These are phyloP conservation scores for Drosophila azteca DNA, from an alignment of 1,140 invertebrate species.

Conservation along the genomic window DNA sequence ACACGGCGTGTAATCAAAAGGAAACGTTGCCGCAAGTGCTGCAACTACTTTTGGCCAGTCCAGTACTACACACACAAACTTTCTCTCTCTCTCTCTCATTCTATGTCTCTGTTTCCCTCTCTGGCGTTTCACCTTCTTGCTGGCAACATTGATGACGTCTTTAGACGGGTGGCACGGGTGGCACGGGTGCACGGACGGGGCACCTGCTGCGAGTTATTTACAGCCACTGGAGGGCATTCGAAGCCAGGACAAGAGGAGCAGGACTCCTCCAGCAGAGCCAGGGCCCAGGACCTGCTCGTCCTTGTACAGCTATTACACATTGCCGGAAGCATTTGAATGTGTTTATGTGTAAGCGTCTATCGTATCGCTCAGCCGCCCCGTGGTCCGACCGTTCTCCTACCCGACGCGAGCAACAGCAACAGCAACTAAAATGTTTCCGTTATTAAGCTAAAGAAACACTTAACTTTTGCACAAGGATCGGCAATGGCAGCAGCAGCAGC, in stretches of 20 bases:
- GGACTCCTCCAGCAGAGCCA: too few species aligned
- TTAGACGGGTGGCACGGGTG: conserved; percentile 20
- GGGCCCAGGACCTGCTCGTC: conserved; percentile 23
- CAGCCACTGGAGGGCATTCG: conserved; percentile 70
- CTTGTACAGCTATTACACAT: conserved; percentile 72
- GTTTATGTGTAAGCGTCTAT: conserved; percentile 73
- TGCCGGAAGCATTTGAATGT: conserved; percentile 78
- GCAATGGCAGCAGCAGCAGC: not conserved
- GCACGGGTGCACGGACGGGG: conserved; percentile 27
- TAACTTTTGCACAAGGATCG: conserved; percentile 73
- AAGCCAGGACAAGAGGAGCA: too few species aligned
- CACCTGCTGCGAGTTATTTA: conserved; percentile 81
- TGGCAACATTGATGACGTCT: conserved; percentile 38
- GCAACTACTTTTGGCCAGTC: conserved; percentile 10
- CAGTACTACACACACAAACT: too few species aligned
- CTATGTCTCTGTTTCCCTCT: not conserved
- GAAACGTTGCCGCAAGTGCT: conserved; percentile 55
- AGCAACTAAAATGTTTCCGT: conserved; percentile 81
- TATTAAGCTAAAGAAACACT: conserved; percentile 83
- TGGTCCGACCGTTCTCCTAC: not conserved
- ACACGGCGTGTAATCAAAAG: conserved; percentile 63
- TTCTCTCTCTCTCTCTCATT: not conserved
- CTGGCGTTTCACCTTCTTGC: conserved; percentile 15
- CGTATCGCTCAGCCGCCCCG: conserved; percentile 36
- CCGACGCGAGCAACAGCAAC: conserved; percentile 42